Conservation (phyloP, 2,113 vertebrate species). For the Propithecus coquereli region DNA sequence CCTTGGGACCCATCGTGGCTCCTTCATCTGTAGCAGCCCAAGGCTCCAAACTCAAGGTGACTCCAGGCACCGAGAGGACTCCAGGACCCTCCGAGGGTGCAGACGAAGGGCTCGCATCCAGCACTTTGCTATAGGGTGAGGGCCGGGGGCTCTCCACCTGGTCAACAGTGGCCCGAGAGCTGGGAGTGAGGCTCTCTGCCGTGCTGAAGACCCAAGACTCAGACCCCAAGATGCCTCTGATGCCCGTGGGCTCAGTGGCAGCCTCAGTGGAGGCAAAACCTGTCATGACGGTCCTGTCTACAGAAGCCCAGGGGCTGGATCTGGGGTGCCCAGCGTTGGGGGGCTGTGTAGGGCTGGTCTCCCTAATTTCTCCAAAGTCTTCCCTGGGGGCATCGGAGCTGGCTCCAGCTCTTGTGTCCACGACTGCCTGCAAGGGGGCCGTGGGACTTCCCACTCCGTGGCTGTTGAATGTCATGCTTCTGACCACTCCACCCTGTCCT, state of each 20-base stretch:
- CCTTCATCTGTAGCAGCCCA: neutral
- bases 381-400: neutral
- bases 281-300: neutral
- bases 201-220: neutral
- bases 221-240: neutral
- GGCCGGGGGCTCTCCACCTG: neutral
- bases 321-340: neutral
- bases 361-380: neutral
- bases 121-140: neutral
- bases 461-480: neutral
- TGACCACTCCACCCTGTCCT: neutral
- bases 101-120: neutral
- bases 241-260: neutral
- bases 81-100: neutral
- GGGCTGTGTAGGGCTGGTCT: neutral
- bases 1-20: neutral
- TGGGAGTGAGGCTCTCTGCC: neutral
- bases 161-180: neutral
- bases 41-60: neutral
- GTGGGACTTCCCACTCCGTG: neutral
- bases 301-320: neutral
- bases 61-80: neutral
- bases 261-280: neutral
- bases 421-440: neutral
- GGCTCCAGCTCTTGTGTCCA: neutral